These are phyloP conservation scores for Anticlea derivata DNA, from an alignment of 2,888 invertebrate species.

Conservation along the genomic window DNA sequence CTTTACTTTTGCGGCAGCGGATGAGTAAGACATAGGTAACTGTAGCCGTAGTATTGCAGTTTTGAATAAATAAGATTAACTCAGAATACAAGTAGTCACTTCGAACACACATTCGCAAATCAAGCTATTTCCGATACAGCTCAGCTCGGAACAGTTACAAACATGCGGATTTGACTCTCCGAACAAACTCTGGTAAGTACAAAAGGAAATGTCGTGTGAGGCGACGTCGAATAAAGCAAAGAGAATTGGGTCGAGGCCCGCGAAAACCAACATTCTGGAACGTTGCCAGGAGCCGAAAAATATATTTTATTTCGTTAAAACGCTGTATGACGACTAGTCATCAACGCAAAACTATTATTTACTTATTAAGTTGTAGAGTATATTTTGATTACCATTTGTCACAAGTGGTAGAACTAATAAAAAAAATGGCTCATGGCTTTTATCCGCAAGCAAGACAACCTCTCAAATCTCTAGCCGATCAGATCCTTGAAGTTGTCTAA, in stretches of 20 bases:
- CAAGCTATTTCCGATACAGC: constrained; percentile 17
- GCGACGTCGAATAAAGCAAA: constrained; percentile 67
- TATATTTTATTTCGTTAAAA: constrained; percentile 69
- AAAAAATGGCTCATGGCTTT: too few relatives aligned
- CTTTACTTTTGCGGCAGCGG: too few relatives aligned
- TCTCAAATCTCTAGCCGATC: too few relatives aligned
- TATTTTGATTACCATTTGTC: too few relatives aligned
- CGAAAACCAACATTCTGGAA: constrained; percentile 67
- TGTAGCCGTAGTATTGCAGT: too few relatives aligned
- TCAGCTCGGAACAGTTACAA: constrained; percentile 10
- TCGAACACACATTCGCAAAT: constrained; percentile 1
- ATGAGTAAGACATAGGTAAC: too few relatives aligned
- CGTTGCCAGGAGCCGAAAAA: constrained; percentile 67
- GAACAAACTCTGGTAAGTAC: constrained; percentile 33
- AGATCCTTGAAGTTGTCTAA: too few relatives aligned
- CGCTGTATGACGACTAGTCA: constrained; percentile 57
- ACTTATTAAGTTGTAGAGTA: background rate
- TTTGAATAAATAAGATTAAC: too few relatives aligned
- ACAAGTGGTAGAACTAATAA: too few relatives aligned
- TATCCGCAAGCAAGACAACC: too few relatives aligned
- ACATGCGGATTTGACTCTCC: constrained; percentile 20
- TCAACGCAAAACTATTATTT: constrained; percentile 18
- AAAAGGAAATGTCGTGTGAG: constrained; percentile 72
- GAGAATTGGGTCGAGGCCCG: constrained; percentile 72
- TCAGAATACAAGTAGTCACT: background rate